Base-by-base conservation (phyloP, 2,888 invertebrate species). In the Sinelater perroti region DNA sequence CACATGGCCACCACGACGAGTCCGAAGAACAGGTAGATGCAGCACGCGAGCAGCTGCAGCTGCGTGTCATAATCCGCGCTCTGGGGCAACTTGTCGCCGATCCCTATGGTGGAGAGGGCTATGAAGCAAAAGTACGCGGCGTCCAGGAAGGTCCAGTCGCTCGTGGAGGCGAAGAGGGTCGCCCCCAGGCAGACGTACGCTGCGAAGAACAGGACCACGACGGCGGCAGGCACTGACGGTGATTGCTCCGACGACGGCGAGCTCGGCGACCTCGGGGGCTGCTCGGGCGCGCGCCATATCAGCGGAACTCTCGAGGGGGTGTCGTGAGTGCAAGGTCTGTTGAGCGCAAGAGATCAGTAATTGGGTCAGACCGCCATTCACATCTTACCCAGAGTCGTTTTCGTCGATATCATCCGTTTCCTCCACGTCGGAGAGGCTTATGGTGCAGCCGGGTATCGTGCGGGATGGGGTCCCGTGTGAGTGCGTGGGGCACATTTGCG, bases 91-190 rank as follows among this genome's bases (percentile, higher is more conserved):
- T 88, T 84, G 72, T 91, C 91, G 2, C 90, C 91, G 64, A 91
- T 89, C 26, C 91, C 91, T 58, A 93, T 91, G 2, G 93, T 93
- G 0, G 91, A 88, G 64, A 93, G 80, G 1, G 92, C 91, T 63
- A 91, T 88, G 77, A 93, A 93, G 74, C 92, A 91, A 78, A 92
- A 91, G 78, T 92, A 93, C 2, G 89, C 87, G 4, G 90, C 90
- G 73, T 93, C 91, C 35, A 91, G 81, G 73, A 90, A 87, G 57
- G 86, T 87, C 90, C 91, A 91, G 68, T 88, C 87, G 72, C 89
- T 90, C 85, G 90, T 89, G n/a, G 87, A 82, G 11, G 90, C 87
- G 78, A 92, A 91, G 57, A 89, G 84, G 18, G 85, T 85, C 0
- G 92, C 91, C 1, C 93, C 93, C 6, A 88, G 79, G 68, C 87